phyloP scores from a whole-genome alignment of 2,797 vertebrate species.

The Mastacembelus armatus region DNA sequence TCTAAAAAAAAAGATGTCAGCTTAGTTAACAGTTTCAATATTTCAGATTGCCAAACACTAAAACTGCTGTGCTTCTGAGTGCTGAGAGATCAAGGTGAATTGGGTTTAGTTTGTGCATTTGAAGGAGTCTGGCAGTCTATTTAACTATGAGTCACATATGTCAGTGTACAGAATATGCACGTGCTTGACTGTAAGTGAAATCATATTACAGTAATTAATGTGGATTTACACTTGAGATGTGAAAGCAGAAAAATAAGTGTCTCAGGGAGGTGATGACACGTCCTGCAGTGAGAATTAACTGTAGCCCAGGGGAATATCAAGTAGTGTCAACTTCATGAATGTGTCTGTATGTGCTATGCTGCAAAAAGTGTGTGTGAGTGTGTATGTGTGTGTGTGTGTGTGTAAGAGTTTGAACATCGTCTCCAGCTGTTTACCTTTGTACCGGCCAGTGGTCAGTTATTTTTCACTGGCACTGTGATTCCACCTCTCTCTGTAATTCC shows the following conservation, averaged over 20 bases:
- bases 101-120: constrained; percentile 3
- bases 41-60: constrained; percentile 26
- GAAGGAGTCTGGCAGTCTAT: not conserved
- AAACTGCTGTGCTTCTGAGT: constrained; percentile 30
- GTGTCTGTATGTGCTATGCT: too few relatives aligned
- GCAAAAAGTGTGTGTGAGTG: not conserved
- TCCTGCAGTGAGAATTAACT: constrained; percentile 50
- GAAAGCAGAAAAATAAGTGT: constrained; percentile 32
- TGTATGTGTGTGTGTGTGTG: not conserved
- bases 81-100: not conserved
- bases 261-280: constrained; percentile 41
- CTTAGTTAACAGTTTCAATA: constrained; percentile 32
- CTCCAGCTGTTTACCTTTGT: constrained; percentile 21
- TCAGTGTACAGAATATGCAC: not conserved
- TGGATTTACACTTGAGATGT: constrained; percentile 12
- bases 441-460: not conserved
- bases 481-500: not conserved
- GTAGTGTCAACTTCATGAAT: not conserved
- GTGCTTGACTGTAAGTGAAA: not conserved
- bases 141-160: not conserved
- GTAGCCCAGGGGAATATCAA: constrained; percentile 23
- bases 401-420: constrained; percentile 2
- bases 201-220: constrained; percentile 6
- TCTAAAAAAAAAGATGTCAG: constrained; percentile 25
- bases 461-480: not conserved